phyloP scores from a whole-genome alignment of 2,113 vertebrate genomes.

The Panthera tigris region DNA sequence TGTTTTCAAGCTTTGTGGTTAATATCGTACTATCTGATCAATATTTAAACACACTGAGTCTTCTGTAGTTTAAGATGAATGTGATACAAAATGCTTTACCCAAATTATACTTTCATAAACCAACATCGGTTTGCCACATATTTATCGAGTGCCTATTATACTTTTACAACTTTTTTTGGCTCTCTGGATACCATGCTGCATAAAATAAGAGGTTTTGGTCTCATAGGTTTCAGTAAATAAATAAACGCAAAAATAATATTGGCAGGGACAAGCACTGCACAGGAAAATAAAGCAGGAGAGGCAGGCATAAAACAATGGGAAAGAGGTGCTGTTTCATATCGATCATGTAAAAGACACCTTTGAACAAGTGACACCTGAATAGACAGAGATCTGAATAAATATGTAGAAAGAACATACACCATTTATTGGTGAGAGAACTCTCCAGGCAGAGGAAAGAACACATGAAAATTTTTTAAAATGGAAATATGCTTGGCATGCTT shows the following conservation, averaged over 20 bases:
- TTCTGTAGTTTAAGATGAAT: not conserved
- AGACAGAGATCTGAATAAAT: not conserved
- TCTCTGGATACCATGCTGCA: not conserved
- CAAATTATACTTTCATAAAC: not conserved
- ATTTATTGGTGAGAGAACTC: not conserved
- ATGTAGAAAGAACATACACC: not conserved
- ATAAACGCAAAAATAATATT: not conserved
- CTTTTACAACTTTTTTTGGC: not conserved
- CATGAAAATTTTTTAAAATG: not conserved
- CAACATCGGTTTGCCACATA: not conserved
- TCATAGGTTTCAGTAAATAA: not conserved
- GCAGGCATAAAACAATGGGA: not conserved
- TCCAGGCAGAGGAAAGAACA: not conserved
- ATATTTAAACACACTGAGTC: not conserved
- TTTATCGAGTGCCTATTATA: not conserved
- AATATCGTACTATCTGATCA: not conserved
- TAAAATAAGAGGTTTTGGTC: not conserved
- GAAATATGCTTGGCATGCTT: not conserved
- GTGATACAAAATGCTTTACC: not conserved
- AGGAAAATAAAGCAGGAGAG: not conserved
- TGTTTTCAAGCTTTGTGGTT: not conserved
- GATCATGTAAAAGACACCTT: not conserved
- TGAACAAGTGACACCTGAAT: not conserved
- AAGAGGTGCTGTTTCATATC: not conserved
- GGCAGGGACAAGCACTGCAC: not conserved